These are phyloP conservation scores for Platynereis dumerilii DNA, from an alignment of 2,888 invertebrate species.

Conservation along the genomic window DNA sequence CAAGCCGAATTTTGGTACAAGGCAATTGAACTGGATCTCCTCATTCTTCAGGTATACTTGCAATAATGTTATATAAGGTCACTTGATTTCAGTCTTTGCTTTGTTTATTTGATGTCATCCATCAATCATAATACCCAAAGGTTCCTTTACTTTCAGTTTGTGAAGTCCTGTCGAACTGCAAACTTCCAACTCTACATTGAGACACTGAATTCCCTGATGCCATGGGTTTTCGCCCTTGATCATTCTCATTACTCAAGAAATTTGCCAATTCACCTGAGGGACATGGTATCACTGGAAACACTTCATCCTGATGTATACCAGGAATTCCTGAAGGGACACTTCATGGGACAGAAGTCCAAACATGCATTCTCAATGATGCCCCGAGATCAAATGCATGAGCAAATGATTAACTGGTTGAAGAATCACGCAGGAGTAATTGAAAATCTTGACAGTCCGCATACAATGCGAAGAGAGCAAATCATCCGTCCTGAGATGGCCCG, in stretches of 20 bases:
- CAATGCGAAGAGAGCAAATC: conserved; percentile 25
- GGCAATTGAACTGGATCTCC: conserved; percentile 26
- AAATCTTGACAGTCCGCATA: conserved; percentile 25
- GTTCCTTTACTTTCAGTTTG: conserved; percentile 12
- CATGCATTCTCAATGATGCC: conserved; percentile 24
- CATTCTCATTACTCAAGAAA: conserved; percentile 16
- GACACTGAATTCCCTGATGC: conserved; percentile 15
- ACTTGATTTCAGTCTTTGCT: too few relatives aligned
- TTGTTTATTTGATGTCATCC: too few relatives aligned
- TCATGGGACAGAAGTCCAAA: conserved; percentile 21
- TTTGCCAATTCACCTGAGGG: conserved; percentile 17
- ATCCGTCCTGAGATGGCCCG: conserved; percentile 28
- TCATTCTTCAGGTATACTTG: conserved; percentile 14
- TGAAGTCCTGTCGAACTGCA: conserved; percentile 13
- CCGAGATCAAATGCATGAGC: conserved; percentile 30
- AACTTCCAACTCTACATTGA: conserved; percentile 12
- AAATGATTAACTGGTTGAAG: conserved; percentile 27
- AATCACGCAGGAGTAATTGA: conserved; percentile 28
- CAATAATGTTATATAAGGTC: too few relatives aligned
- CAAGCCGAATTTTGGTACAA: conserved; percentile 25
- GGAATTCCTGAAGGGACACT: conserved; percentile 23
- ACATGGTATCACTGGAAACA: conserved; percentile 17
- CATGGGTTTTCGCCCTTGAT: conserved; percentile 23
- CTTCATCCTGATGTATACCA: conserved; percentile 19
- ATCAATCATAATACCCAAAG: neutral